A percentile compares a stretch with the other conserved stretches of the same genome.
Conservation (phyloP, 2,888 invertebrate genomes). For the Leptinotarsa juncta region DNA sequence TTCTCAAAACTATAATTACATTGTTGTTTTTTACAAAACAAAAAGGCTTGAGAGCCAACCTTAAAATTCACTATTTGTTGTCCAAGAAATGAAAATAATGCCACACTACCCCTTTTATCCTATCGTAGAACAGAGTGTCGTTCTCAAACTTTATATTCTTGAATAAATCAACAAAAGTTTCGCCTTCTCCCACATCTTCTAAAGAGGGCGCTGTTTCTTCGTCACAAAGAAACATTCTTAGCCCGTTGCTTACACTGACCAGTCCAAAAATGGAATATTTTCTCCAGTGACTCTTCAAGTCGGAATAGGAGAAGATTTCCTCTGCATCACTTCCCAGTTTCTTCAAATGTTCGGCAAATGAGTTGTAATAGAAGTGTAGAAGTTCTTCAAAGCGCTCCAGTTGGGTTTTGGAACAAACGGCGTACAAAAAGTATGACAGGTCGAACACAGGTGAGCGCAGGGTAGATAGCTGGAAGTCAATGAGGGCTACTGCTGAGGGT, state of each 20-base stretch:
- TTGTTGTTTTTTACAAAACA: too few species aligned
- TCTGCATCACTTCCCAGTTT: conserved; percentile 29
- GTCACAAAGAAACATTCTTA: conserved; percentile 26
- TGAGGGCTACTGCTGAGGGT: conserved; percentile 20
- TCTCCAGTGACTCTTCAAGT: conserved; percentile 31
- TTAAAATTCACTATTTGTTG: not conserved
- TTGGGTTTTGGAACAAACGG: conserved; percentile 16
- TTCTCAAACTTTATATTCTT: not conserved
- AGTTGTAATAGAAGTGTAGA: conserved; percentile 17
- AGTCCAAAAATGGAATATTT: conserved; percentile 31
- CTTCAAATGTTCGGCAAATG: conserved; percentile 12
- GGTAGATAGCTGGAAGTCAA: conserved; percentile 26
- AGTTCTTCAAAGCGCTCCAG: conserved; percentile 21
- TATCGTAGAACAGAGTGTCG: conserved; percentile 25
- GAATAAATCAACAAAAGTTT: conserved; percentile 9
- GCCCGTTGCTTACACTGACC: not conserved
- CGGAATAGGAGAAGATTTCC: conserved; percentile 28
- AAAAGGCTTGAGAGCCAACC: too few species aligned
- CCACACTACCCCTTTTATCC: conserved; percentile 19
- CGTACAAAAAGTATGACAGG: conserved; percentile 25
- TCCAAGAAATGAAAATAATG: conserved; percentile 23
- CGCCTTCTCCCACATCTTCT: conserved; percentile 13
- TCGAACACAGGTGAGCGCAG: conserved; percentile 30
- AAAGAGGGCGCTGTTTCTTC: conserved; percentile 24
- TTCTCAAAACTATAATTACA: too few species aligned